These are phyloP conservation scores for Ormyrus labotus DNA, from an alignment of 2,888 invertebrate species.

Conservation along the genomic window DNA sequence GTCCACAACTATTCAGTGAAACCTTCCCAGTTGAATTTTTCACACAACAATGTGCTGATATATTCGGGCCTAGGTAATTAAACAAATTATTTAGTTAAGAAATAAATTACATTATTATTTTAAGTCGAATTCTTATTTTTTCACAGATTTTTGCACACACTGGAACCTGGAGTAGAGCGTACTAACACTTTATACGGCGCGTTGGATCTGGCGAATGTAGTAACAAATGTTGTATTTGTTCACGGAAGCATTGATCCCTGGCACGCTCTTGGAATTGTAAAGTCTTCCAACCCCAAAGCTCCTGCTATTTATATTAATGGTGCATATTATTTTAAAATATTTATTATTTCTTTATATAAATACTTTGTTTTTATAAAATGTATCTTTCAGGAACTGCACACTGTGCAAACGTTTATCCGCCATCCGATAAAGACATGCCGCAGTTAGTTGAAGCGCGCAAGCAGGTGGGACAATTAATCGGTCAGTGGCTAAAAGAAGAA, in stretches of 20 bases:
- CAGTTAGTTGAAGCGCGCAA: constrained; percentile 83
- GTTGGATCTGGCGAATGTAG: constrained; percentile 79
- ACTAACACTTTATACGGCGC: constrained; percentile 91
- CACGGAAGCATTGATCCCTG: constrained; percentile 94
- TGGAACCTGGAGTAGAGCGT: constrained; percentile 80
- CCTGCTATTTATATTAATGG: constrained; percentile 87
- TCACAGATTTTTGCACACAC: constrained; percentile 73
- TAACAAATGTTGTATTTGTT: constrained; percentile 87
- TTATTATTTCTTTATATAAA: background rate
- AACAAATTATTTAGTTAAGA: background rate
- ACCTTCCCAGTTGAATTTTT: constrained; percentile 87
- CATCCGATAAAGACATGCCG: constrained; percentile 81
- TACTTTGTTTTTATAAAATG: background rate
- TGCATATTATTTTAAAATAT: constrained; percentile 66
- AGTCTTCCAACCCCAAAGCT: constrained; percentile 78
- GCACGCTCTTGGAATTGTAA: constrained; percentile 87
- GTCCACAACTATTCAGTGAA: constrained; percentile 84
- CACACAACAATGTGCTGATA: constrained; percentile 87
- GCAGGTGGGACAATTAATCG: constrained; percentile 79
- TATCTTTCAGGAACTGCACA: constrained; percentile 89
- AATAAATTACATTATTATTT: background rate
- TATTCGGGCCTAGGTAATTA: constrained; percentile 84
- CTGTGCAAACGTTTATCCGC: constrained; percentile 95
- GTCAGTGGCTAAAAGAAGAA: constrained; percentile 77
- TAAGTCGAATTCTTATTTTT: background rate